These are phyloP conservation scores for Choreutis nemorana DNA, from an alignment of 2,888 invertebrate species.

Conservation along the genomic window DNA sequence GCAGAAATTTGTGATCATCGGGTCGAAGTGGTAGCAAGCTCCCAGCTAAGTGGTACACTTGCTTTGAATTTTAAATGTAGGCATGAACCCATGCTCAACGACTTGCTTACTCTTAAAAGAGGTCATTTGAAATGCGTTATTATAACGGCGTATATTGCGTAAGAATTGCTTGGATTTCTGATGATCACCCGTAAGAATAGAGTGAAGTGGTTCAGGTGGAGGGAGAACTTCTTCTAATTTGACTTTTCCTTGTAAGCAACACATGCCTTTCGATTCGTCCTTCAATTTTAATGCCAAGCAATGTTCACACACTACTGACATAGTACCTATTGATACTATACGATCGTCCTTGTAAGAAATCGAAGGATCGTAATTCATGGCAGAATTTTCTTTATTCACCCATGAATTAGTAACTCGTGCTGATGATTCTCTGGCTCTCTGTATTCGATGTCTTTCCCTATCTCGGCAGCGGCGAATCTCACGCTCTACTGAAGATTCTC, in stretches of 20 bases:
- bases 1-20: constrained; percentile 14
- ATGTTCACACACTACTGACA: neutral
- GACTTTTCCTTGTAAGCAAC: constrained; percentile 1
- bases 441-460: constrained; percentile 3
- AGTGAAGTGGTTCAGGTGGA: constrained; percentile 14
- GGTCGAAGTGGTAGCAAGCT: constrained; percentile 12
- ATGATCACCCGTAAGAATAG: constrained; percentile 14
- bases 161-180: constrained; percentile 14
- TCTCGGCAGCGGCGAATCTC: constrained; percentile 2
- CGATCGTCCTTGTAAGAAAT: neutral
- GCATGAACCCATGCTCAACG: constrained; percentile 13
- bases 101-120: constrained; percentile 14
- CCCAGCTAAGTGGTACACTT: constrained; percentile 14
- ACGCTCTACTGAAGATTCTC: neutral
- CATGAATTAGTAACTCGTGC: neutral
- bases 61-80: constrained; percentile 14
- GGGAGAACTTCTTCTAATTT: neutral
- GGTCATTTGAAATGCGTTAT: constrained; percentile 16
- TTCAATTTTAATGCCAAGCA: constrained; percentile 1
- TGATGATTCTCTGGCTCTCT: constrained; percentile 3
- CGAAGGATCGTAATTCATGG: neutral
- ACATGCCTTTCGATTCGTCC: constrained; percentile 2
- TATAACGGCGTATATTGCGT: constrained; percentile 13
- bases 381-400: neutral
- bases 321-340: neutral